phyloP scores from a whole-genome alignment of 1,140 invertebrate genomes.

The Plutomurus gul region DNA sequence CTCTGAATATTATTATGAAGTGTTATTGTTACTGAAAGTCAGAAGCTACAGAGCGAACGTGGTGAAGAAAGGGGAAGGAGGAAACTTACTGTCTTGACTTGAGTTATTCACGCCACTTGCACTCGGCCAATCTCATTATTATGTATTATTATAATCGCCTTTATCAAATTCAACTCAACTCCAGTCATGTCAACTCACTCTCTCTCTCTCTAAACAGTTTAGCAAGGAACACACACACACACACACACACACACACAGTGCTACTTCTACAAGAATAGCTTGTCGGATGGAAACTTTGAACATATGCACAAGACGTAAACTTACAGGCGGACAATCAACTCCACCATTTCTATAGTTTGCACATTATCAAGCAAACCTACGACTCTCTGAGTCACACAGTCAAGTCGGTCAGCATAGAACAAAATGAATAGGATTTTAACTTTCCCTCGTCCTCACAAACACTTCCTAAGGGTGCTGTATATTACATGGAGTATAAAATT shows the following conservation, averaged over 20 bases:
- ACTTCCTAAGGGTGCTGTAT: too few relatives aligned
- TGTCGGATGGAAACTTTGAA: too few relatives aligned
- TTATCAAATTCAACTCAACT: neutral
- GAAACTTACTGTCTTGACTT: neutral
- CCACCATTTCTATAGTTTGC: neutral
- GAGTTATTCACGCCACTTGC: constrained; percentile 19
- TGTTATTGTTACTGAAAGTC: neutral
- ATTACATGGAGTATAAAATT: too few relatives aligned
- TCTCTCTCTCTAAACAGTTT: neutral
- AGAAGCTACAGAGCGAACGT: neutral
- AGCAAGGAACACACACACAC: neutral
- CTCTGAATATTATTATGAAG: neutral
- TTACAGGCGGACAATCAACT: neutral
- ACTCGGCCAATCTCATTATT: constrained; percentile 13
- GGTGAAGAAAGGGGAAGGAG: neutral
- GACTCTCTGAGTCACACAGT: too few relatives aligned
- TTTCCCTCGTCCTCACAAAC: too few relatives aligned
- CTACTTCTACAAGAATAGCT: neutral
- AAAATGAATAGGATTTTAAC: too few relatives aligned
- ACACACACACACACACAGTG: neutral
- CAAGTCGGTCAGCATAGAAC: too few relatives aligned
- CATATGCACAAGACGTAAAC: neutral
- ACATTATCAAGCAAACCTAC: too few relatives aligned
- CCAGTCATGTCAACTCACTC: too few relatives aligned
- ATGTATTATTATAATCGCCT: constrained; percentile 23